phyloP scores from a whole-genome alignment of 2,113 vertebrate species.

The Lanius ludovicianus region DNA sequence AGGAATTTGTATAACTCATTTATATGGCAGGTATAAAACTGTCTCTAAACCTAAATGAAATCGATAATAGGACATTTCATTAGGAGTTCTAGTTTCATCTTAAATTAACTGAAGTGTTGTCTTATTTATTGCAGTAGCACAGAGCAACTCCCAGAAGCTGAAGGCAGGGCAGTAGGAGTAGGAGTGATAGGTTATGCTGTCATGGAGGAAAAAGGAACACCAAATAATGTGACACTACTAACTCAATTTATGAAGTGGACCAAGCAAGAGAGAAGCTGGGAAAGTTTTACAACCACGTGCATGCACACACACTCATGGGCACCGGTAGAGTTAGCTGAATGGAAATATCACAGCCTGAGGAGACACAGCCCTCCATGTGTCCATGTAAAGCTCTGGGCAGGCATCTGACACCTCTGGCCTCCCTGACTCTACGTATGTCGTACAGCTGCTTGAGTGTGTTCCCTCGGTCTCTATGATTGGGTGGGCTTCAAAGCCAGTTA shows the following conservation, averaged over 20 bases:
- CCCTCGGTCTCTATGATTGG: not conserved
- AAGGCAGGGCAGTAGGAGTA: not conserved
- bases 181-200: not conserved
- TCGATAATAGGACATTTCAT: not conserved
- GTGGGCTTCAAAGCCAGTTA: not conserved
- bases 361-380: not conserved
- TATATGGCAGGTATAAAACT: not conserved
- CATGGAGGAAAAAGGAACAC: not conserved
- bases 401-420: not conserved
- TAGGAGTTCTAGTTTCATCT: not conserved
- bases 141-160: not conserved
- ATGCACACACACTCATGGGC: too few relatives aligned
- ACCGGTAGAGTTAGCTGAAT: not conserved
- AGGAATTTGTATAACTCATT: not conserved
- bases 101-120: not conserved
- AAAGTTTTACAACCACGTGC: not conserved
- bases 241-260: not conserved
- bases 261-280: not conserved
- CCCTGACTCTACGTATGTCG: accelerated
- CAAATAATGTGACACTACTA: not conserved
- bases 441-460: not conserved
- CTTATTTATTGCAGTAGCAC: not conserved
- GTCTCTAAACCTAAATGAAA: not conserved
- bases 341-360: not conserved
- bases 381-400: not conserved